Evolutionary conservation across 2,113 vertebrate genomes (phyloP), one percentile per base, ranked within the genome.

Genomic region (Trogon melanurus): DNA sequence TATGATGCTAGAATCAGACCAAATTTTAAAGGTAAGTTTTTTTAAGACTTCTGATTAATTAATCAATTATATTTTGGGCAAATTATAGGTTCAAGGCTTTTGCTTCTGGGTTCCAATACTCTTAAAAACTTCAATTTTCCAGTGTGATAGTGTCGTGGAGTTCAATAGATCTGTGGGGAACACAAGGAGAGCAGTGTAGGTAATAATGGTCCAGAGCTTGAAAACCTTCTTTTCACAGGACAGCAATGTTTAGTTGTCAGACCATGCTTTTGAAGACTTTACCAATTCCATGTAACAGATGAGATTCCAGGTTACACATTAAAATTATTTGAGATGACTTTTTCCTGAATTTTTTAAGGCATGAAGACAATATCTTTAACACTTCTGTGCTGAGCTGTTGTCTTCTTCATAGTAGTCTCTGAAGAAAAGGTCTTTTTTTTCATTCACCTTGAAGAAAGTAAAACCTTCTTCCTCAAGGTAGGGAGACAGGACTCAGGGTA

Each of bases 1-100:
- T 99, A 99, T 89, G 99, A 99, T 95, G 99, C 99, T 95, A 98
- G 99, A 98, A 99, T 99, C 96, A 98, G 99, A 97, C 99, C 99
- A 45, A 99, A 99, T 98, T 99, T 99, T 97, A 99, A 99, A 99
- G 99, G 99, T 99, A 98, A 95, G 98, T 60, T 91, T 71, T 79
- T 93, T 30, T 94, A 75, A 95, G 85, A 82, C 32, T 90, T 84
- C 41, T 44, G 13, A 79, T 88, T 87, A 76, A 87, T 36, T 38
- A 82, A 64, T 87, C 17, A 17, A 62, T 92, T 83, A 73, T 38
- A 1, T 61, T 94, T 71, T 48, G 73, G 58, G 14, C 30, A 89
- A 84, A 79, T 36, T 53, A 23, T 41, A 75, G 23, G 11, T 88
- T 94, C 95, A 22, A 93, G 26, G 47, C 5, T 1, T 70, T 89